These are phyloP conservation scores for Papilio protenor DNA, from an alignment of 2,888 invertebrate species.

Conservation along the genomic window DNA sequence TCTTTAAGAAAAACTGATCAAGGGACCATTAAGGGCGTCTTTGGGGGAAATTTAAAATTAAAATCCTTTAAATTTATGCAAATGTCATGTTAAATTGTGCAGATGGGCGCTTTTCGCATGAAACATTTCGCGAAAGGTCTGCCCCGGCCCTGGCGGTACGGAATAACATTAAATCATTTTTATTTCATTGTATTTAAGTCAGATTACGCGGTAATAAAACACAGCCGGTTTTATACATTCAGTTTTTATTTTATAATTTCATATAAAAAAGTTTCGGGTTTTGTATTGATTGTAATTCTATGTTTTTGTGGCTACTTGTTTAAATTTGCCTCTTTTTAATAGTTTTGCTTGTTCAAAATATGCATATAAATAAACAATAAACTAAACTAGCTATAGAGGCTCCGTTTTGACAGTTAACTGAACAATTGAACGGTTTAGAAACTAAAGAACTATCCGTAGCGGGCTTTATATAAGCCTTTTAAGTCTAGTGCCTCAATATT, in stretches of 20 bases:
- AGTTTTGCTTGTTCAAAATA: too few relatives aligned
- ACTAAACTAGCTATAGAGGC: too few relatives aligned
- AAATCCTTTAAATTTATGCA: constrained; percentile 76
- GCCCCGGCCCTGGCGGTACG: constrained; percentile 45
- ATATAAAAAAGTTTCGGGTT: neutral
- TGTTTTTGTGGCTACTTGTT: too few relatives aligned
- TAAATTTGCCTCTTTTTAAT: neutral
- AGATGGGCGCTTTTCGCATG: constrained; percentile 68
- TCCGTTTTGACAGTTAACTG: too few relatives aligned
- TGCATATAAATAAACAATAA: too few relatives aligned
- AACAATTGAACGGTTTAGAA: too few relatives aligned
- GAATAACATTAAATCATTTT: constrained; percentile 50
- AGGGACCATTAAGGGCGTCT: constrained; percentile 60
- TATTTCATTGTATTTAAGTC: constrained; percentile 49
- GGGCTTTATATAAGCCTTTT: too few relatives aligned
- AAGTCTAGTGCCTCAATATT: too few relatives aligned
- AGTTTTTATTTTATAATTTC: constrained; percentile 9
- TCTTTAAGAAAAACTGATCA: constrained; percentile 52
- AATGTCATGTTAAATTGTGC: constrained; percentile 79
- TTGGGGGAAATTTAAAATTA: constrained; percentile 75
- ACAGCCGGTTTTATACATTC: constrained; percentile 31
- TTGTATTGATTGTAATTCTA: neutral
- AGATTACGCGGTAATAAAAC: constrained; percentile 42
- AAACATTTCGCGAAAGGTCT: constrained; percentile 51
- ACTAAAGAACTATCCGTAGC: too few relatives aligned